Base-by-base conservation (phyloP, 2,797 vertebrate genomes). In the Nyctalus aviator region DNA sequence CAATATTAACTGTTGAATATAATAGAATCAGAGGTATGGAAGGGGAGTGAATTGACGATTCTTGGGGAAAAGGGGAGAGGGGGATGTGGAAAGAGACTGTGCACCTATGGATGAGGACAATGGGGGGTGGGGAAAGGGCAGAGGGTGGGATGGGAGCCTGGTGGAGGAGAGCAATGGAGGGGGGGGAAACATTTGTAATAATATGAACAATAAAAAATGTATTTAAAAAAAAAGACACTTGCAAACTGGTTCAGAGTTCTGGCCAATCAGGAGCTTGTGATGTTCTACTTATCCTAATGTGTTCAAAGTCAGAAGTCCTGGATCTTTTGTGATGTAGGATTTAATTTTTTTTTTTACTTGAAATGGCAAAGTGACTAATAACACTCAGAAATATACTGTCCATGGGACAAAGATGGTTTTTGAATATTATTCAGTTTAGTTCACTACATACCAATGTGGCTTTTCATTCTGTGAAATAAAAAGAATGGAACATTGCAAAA, bases 341-440 rank as follows among this genome's bases (percentile, higher is more conserved):
- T 79, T 76, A 32, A 50, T n/a, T n/a, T 64, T 32, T n/a, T 15
- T 62, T 62, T 66, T 66, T 50, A 91, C 37, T 64, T 88, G 37
- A 81, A 93, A 85, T 71, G n/a, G 64, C 71, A 88, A 93, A 85
- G 55, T 76, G 37, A 55, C 25, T 10, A 89, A 55, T 85, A 79
- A 84, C 27, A 84, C 37, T 62, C 50, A 84, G 46, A 82, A 84
- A 20, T 77, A 72, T 86, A 68, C 8, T 27, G 8, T 83, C 50
- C 76, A n/a, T 66, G 30, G 15, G 23, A 77, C 64, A 75, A 83
- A 78, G 21, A 81, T 46, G 57, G 27, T 55, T 71, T 94, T 44
- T 41, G 1, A 88, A 32, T 78, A 69, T 84, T 92, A 81, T 90
- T 84, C 41, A 88, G 17, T 53, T 84, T 77, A 76, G 57, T 10